Base-by-base conservation (phyloP, 2,113 vertebrate genomes). In the Cebidichthys violaceus region DNA sequence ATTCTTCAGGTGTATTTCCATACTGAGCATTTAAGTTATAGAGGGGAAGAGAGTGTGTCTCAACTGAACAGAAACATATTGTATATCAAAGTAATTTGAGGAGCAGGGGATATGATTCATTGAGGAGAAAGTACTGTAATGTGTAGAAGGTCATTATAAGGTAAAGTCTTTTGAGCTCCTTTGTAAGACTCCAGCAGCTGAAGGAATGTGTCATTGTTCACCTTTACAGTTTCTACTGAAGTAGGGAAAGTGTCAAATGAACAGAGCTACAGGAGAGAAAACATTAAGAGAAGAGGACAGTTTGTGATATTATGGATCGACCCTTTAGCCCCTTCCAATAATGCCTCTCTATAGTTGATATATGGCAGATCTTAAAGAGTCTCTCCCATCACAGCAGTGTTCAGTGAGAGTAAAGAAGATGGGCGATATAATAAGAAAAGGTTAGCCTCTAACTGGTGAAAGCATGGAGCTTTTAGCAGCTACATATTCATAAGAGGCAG, bases 141-240 rank as follows among this genome's bases (percentile, higher is more conserved):
- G 37, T 81, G 31, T n/a, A 52, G 22, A 39, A 54, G 43, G 52
- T 37, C 65, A 75, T 69, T 70, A 59, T 27, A 35, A 59, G 10
- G 22, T 37, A n/a, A 64, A 74, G 20, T 76, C 27, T 17, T 43
- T 33, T 69, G 17, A 37, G 61, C 33, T 69, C n/a, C 43, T 86
- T 81, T 81, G 14, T 77, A 52, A 60, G 15, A 27, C 15, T 75
- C 39, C 50, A 45, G 27, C 39, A 65, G 77, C 33, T 41, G 27
- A 67, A 59, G 17, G 18, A 62, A 74, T 33, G 45, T 61, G 80
- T 55, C 52, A 72, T 71, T 75, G 60, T 82, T 82, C 79, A 76
- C 67, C 59, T 66, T 79, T 71, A 83, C 60, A 62, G 60, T 60
- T 74, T 52, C 64, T 39, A 31, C 57, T 79, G 60, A 73, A 72